Percentiles rank a stretch among this genome's conserved stretches.
These are phyloP conservation scores for Dione vanillae DNA, from an alignment of 2,888 invertebrate genomes.

Conservation along the genomic window DNA sequence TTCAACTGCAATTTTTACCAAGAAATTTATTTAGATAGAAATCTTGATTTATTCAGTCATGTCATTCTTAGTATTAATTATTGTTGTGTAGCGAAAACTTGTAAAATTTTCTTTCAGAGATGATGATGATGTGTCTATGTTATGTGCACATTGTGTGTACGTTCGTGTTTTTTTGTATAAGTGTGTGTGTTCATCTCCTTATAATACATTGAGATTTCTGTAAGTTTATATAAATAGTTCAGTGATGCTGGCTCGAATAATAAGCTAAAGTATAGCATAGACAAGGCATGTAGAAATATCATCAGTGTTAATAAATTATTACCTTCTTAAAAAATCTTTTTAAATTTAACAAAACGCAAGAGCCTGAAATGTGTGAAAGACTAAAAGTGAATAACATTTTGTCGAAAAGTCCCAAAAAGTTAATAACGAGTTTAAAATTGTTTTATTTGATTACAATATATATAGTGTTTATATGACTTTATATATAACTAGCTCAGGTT, in stretches of 20 bases:
- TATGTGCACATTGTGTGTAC: too few relatives aligned
- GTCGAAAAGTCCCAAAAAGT: not conserved
- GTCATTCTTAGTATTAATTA: too few relatives aligned
- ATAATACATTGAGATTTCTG: too few relatives aligned
- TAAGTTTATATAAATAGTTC: too few relatives aligned
- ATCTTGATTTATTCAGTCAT: not conserved
- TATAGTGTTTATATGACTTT: not conserved
- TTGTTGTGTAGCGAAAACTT: too few relatives aligned
- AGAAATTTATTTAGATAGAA: not conserved
- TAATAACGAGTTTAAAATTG: not conserved
- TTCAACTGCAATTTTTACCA: not conserved
- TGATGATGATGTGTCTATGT: too few relatives aligned
- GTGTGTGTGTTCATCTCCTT: too few relatives aligned
- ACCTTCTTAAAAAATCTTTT: not conserved
- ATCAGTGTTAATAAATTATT: not conserved
- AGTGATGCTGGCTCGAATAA: too few relatives aligned
- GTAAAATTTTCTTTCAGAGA: too few relatives aligned
- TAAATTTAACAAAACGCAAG: not conserved
- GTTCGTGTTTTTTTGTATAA: too few relatives aligned
- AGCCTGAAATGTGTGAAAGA: not conserved
- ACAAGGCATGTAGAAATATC: not conserved
- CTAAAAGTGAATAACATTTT: not conserved
- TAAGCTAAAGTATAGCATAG: too few relatives aligned
- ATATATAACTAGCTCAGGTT: not conserved
- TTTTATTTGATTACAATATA: not conserved